Evolutionary conservation across 2,113 vertebrate species (phyloP).

Genomic region (Dicerorhinus sumatrensis): DNA sequence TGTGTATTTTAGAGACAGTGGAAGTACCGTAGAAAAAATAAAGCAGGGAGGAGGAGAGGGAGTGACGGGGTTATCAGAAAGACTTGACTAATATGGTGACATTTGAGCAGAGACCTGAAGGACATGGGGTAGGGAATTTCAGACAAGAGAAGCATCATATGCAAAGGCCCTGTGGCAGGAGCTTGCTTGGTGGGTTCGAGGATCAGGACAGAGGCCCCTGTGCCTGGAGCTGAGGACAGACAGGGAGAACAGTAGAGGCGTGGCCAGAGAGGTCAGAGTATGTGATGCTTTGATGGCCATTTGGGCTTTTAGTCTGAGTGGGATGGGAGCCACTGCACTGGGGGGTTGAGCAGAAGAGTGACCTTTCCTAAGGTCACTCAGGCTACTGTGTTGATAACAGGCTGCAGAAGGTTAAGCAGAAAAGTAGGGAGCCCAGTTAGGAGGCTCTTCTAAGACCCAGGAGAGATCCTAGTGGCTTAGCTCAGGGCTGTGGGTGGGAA

Average conservation of each 20-base stretch:
- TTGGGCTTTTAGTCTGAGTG: no score
- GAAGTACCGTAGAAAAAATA: neutral
- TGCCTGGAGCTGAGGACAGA: neutral
- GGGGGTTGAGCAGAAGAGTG: no score
- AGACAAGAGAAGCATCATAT: neutral
- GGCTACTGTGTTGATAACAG: no score
- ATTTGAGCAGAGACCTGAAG: neutral
- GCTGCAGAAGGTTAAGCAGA: no score
- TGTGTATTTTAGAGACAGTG: neutral
- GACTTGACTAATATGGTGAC: neutral
- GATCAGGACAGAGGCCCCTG: neutral
- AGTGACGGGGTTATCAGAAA: neutral
- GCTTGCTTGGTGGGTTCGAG: neutral
- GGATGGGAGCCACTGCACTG: no score
- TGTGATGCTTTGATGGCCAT: no score
- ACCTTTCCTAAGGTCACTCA: no score
- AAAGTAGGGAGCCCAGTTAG: no score
- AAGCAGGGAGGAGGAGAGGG: neutral
- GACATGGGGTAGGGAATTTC: neutral
- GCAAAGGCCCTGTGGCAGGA: neutral
- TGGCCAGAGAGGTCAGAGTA: neutral
- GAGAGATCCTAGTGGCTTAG: no score
- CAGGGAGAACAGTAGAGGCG: neutral
- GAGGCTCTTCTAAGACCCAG: no score
- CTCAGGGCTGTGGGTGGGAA: no score